Evolutionary conservation across 2,888 invertebrate genomes (phyloP), one percentile per base, ranked within the genome.

Genomic region (Drosophila atripex): DNA sequence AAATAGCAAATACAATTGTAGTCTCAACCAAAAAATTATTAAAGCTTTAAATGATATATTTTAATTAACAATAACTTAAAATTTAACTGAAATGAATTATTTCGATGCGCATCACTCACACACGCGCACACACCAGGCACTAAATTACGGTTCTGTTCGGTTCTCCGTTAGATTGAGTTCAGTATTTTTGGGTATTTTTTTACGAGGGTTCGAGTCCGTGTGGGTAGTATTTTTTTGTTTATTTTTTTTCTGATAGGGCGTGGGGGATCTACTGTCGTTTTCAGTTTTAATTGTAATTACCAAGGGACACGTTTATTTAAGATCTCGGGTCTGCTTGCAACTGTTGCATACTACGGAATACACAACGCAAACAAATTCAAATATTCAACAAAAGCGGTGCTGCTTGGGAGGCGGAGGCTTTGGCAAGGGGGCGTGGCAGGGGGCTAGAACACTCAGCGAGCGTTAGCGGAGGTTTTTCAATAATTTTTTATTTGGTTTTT

Each of bases 111-210:
- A 46, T 43, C 77, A 69, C 56, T 60, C 56, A 53, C 76, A 47
- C 64, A 54, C 78, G 55, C 69, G 53, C 71, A 77, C 72, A 58
- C 82, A 75, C 66, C 83, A 88, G 73, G 83, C 80, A 88, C 66
- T 88, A 82, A 49, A 51, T 60, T 57, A 85, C 49, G 47, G 71
- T 59, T 46, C 21, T 35, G 63, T 54, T 18, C 16, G 52, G 59
- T 45, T 39, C 45, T 21, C 21, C 32, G 47, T 56, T 32, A 23
- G 50, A 68, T 60, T 50, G 25, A 25, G 30, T 38, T 53, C 25
- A 28, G 18, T 32, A 12, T 28, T 58, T 25, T 30, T 21, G 11
- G 21, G 21, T 21, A 21, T 21, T 21, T 21, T 21, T 21, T 21
- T 46, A 5, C 21, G 46, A n/a, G 11, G 9, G 16, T 46, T 32